Percentiles rank a stretch among this genome's conserved stretches.
Evolutionary conservation across 2,888 invertebrate species (phyloP).

Genomic region (Lingula anatina): DNA sequence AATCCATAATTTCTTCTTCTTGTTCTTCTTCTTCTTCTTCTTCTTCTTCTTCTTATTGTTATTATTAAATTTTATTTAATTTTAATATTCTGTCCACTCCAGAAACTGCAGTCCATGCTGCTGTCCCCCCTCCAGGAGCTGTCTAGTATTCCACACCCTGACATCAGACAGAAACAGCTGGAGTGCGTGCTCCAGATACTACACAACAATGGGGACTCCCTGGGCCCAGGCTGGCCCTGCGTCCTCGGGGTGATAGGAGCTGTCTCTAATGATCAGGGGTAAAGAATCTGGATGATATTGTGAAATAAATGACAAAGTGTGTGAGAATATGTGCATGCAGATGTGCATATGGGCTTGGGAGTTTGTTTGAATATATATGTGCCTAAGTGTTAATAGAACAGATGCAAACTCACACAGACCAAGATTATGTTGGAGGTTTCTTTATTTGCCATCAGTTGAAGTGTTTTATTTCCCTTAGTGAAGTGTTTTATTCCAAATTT

Average conservation of each 20-base stretch:
- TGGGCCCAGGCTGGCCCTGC: constrained; percentile 92
- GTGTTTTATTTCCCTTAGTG: too few relatives aligned
- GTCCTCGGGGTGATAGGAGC: constrained; percentile 93
- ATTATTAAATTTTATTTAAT: background rate
- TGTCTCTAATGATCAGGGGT: constrained; percentile 88
- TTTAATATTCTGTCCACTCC: background rate
- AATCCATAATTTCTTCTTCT: background rate
- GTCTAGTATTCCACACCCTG: constrained; percentile 82
- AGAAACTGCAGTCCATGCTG: constrained; percentile 77
- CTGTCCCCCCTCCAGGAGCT: constrained; percentile 87
- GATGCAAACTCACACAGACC: too few relatives aligned
- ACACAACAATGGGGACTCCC: constrained; percentile 85
- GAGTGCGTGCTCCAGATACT: constrained; percentile 90
- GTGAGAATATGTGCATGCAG: too few relatives aligned
- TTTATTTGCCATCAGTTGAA: too few relatives aligned
- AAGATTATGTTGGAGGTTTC: too few relatives aligned
- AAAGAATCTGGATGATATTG: too few relatives aligned
- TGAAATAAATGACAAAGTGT: too few relatives aligned
- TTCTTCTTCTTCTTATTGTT: too few relatives aligned
- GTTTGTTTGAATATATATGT: too few relatives aligned
- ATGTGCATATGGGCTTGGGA: too few relatives aligned
- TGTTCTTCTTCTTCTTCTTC: background rate
- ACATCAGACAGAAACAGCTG: constrained; percentile 89
- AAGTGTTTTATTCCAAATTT: too few relatives aligned
- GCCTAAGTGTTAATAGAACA: too few relatives aligned